Conservation (phyloP, 2,797 vertebrate species). For the Agapornis canus region DNA sequence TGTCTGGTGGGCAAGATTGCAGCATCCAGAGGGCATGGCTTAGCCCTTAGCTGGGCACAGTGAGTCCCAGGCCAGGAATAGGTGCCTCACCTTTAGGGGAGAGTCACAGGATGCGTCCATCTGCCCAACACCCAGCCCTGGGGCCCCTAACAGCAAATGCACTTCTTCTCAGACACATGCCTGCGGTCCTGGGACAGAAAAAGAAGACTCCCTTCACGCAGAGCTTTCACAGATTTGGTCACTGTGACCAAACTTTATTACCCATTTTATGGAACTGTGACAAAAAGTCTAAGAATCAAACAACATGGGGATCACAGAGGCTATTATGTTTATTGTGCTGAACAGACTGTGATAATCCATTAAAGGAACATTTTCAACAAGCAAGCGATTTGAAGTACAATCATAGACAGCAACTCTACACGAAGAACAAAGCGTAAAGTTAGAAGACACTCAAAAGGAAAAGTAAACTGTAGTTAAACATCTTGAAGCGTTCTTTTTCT, state of each 20-base stretch:
- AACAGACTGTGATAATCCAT: constrained; percentile 91
- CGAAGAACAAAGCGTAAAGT: constrained; percentile 83
- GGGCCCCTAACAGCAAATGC: neutral
- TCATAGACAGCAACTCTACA: constrained; percentile 88
- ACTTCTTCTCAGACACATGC: neutral
- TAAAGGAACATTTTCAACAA: constrained; percentile 87
- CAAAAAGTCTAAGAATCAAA: constrained; percentile 76
- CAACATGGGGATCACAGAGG: constrained; percentile 82
- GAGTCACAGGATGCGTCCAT: fast-evolving
- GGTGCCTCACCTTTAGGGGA: neutral
- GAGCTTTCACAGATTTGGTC: constrained; percentile 55
- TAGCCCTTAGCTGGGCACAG: neutral
- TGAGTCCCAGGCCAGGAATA: fast-evolving
- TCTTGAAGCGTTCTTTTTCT: constrained; percentile 65
- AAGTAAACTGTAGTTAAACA: constrained; percentile 77
- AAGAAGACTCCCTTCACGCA: constrained; percentile 18
- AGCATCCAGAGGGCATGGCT: neutral
- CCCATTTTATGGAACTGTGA: constrained; percentile 70
- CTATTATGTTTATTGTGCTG: constrained; percentile 94
- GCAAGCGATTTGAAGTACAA: constrained; percentile 88
- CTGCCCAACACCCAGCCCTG: fast-evolving
- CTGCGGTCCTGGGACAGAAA: neutral
- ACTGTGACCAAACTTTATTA: constrained; percentile 75
- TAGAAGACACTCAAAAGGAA: constrained; percentile 82
- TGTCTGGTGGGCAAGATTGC: neutral